Base-by-base conservation (phyloP, 2,113 vertebrate species). In the Nyctibius bracteatus region DNA sequence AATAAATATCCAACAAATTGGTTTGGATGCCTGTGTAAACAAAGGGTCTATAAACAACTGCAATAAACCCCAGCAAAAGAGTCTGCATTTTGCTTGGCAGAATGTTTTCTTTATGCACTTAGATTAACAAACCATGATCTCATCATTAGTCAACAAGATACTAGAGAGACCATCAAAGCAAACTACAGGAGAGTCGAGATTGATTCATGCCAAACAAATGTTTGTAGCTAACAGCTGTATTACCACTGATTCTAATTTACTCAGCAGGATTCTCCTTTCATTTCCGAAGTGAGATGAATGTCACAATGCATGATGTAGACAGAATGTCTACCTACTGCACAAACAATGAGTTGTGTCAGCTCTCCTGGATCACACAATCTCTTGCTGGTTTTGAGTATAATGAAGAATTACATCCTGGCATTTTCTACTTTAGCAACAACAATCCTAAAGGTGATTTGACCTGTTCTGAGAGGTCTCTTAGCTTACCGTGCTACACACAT, bases 131-230 rank as follows among this genome's bases (percentile, higher is more conserved):
- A 98, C 90, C 93, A 97, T 97, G 98, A 98, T 98, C 97, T 98
- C 97, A 98, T 97, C 97, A 91, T 98, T 98, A 98, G 98, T 98
- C 98, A 98, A 98, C 97, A 94, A 98, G 97, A 98, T 98, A 97
- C 96, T 92, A 96, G 97, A 97, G 94, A 94, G 95, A 96, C 94
- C 98, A 98, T 99, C 98, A 99, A 99, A 99, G 98, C 96, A 96
- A 98, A 95, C 98, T 96, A 97, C 96, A 59, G 98, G 98, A 98
- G 97, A 96, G 97, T 97, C 59, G 41, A 92, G 96, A 97, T 43
- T 96, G 97, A 98, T 97, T 96, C 96, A 41, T 94, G 97, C 98
- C 98, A 98, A 98, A 97, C 97, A 97, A 97, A 97, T 97, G 98
- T 98, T 98, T 98, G 97, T 90, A 96, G 97, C 97, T 68, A 97